phyloP scores from a whole-genome alignment of 2,797 vertebrate genomes.

The Xerus rutilus region DNA sequence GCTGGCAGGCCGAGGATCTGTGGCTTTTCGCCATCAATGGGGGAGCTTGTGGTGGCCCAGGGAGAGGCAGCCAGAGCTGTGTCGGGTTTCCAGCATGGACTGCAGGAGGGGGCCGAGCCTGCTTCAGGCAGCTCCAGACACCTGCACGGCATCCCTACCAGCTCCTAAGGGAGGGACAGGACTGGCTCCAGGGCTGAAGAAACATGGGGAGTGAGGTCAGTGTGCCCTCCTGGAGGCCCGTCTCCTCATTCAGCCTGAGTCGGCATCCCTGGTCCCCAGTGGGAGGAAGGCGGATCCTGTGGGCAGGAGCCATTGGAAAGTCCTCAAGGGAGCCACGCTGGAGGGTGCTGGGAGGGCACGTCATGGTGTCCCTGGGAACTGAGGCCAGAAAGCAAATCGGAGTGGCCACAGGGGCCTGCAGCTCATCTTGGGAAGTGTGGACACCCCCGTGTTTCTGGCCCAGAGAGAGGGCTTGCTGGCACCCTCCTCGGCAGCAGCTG shows the following conservation, averaged over 20 bases:
- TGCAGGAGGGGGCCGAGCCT: background rate
- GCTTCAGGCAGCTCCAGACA: background rate
- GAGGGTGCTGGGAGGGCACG: background rate
- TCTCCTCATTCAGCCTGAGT: no score
- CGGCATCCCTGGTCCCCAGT: background rate
- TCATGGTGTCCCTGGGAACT: accelerated
- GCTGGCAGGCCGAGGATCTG: background rate
- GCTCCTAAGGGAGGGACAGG: accelerated
- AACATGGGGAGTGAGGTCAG: background rate
- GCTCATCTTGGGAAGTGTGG: background rate
- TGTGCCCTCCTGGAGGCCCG: no score
- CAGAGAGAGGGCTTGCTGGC: background rate
- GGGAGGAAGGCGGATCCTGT: accelerated
- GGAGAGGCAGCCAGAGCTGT: background rate
- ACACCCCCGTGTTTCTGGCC: background rate
- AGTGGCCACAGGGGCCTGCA: background rate
- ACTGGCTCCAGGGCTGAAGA: background rate
- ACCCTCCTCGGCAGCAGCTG: background rate
- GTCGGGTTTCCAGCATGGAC: no score
- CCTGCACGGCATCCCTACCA: background rate
- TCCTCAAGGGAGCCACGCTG: no score
- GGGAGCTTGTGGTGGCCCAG: background rate
- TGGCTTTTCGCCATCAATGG: background rate
- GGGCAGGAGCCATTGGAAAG: background rate
- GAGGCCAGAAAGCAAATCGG: background rate